phyloP scores from a whole-genome alignment of 1,140 invertebrate genomes.

The Drosophila nannoptera region DNA sequence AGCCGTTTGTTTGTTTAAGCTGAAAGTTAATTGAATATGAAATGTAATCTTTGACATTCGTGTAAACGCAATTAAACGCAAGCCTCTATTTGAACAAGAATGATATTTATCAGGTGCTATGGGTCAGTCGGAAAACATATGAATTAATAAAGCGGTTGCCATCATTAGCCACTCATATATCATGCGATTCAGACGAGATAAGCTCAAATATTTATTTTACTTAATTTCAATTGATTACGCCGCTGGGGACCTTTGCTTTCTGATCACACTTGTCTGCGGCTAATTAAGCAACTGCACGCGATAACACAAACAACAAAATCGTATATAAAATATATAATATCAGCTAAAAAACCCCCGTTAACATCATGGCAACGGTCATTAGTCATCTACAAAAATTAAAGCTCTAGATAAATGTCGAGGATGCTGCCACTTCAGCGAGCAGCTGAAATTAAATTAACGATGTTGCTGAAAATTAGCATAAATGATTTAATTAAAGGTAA shows the following conservation, averaged over 20 bases:
- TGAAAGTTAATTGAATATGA: conserved; percentile 22
- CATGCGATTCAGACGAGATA: too few species aligned
- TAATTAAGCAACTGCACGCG: conserved; percentile 38
- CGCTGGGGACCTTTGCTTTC: not conserved
- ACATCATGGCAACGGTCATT: conserved; percentile 24
- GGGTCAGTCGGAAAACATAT: too few species aligned
- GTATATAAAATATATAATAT: not conserved
- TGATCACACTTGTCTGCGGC: conserved; percentile 1
- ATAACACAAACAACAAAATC: conserved; percentile 51
- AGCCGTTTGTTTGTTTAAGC: conserved; percentile 12
- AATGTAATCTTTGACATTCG: conserved; percentile 4
- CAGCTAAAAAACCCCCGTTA: conserved; percentile 27
- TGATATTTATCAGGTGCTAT: not conserved
- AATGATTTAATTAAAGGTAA: conserved; percentile 77
- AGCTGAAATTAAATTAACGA: conserved; percentile 68
- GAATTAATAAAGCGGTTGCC: too few species aligned
- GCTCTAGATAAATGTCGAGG: not conserved
- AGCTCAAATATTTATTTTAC: conserved; percentile 37
- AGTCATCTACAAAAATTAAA: conserved; percentile 42
- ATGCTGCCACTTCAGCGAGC: not conserved
- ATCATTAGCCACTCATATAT: too few species aligned
- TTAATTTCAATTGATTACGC: conserved; percentile 28
- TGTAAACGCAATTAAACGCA: not conserved
- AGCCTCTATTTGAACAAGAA: not conserved
- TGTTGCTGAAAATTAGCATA: conserved; percentile 72